Percentiles rank a stretch among this genome's conserved stretches.
These are phyloP conservation scores for Pachyuromys duprasi DNA, from an alignment of 2,797 vertebrate species.

Conservation along the genomic window DNA sequence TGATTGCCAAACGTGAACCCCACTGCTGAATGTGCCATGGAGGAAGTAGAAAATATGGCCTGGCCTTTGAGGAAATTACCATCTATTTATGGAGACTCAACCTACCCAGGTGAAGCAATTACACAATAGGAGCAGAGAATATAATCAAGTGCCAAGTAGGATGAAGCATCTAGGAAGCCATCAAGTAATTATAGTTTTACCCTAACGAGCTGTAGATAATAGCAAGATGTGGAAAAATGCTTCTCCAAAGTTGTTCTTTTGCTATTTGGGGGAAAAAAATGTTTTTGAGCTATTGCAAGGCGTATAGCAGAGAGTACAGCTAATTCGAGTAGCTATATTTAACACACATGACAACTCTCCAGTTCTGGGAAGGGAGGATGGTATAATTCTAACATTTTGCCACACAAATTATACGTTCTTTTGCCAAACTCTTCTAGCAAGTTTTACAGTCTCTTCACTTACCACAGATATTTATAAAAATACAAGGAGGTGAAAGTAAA, in stretches of 20 bases:
- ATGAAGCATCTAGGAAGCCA: slow-evolving; percentile 70
- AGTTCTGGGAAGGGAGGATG: slow-evolving; percentile 83
- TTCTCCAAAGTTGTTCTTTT: slow-evolving; percentile 79
- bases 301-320: slow-evolving; percentile 83
- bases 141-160: slow-evolving; percentile 69
- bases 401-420: slow-evolving; percentile 83
- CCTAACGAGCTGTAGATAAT: slow-evolving; percentile 75
- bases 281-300: slow-evolving; percentile 76
- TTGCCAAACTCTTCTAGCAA: slow-evolving; percentile 85
- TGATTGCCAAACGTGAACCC: neutral
- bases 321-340: slow-evolving; percentile 85
- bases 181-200: slow-evolving; percentile 78
- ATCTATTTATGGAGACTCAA: slow-evolving; percentile 73
- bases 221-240: slow-evolving; percentile 78
- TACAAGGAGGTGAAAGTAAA: slow-evolving; percentile 83
- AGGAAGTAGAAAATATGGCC: slow-evolving; percentile 12
- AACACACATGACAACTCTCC: slow-evolving; percentile 81
- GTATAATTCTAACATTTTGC: slow-evolving; percentile 85
- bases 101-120: slow-evolving; percentile 68
- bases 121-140: slow-evolving; percentile 60
- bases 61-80: slow-evolving; percentile 50
- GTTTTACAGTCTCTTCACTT: slow-evolving; percentile 85
- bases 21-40: slow-evolving; percentile 7
- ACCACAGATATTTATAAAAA: slow-evolving; percentile 88
- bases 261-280: slow-evolving; percentile 72